phyloP scores from a whole-genome alignment of 2,888 invertebrate species.

The Drosophila conformis region DNA sequence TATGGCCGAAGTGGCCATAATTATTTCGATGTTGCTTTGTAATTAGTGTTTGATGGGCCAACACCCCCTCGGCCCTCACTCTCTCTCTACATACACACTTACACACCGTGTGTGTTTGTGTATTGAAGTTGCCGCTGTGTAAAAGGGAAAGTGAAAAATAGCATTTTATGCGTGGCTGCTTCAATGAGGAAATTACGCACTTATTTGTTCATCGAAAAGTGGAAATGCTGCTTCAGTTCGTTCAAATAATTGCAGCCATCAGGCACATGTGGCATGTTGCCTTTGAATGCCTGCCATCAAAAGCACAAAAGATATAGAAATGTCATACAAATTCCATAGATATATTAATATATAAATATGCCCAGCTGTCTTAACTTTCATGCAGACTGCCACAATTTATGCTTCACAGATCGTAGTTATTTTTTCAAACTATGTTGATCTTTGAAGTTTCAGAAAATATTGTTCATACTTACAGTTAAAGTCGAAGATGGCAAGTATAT shows the following conservation, averaged over 20 bases:
- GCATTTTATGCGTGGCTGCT: slow-evolving; percentile 72
- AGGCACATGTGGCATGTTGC: slow-evolving; percentile 38
- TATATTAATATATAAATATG: not conserved
- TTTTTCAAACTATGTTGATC: not conserved
- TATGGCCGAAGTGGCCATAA: slow-evolving; percentile 81
- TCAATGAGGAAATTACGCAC: slow-evolving; percentile 73
- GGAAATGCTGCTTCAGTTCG: slow-evolving; percentile 46
- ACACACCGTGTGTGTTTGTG: slow-evolving; percentile 6
- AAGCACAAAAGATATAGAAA: not conserved
- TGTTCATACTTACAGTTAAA: not conserved
- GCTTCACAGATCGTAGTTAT: not conserved
- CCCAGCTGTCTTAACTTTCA: not conserved
- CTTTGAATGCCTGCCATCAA: slow-evolving; percentile 5
- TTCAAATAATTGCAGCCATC: slow-evolving; percentile 57
- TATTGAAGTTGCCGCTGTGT: slow-evolving; percentile 50
- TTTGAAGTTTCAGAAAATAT: not conserved
- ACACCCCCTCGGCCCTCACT: slow-evolving; percentile 27
- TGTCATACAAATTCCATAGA: not conserved
- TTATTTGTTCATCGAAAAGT: slow-evolving; percentile 68
- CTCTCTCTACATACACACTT: not conserved
- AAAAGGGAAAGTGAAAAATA: slow-evolving; percentile 81
- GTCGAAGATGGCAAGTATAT: not conserved
- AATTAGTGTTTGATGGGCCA: slow-evolving; percentile 78
- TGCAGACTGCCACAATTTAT: not conserved
- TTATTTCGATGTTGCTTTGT: slow-evolving; percentile 81